phyloP scores from a whole-genome alignment of 1,140 invertebrate species.

The Bombyx mandarina region DNA sequence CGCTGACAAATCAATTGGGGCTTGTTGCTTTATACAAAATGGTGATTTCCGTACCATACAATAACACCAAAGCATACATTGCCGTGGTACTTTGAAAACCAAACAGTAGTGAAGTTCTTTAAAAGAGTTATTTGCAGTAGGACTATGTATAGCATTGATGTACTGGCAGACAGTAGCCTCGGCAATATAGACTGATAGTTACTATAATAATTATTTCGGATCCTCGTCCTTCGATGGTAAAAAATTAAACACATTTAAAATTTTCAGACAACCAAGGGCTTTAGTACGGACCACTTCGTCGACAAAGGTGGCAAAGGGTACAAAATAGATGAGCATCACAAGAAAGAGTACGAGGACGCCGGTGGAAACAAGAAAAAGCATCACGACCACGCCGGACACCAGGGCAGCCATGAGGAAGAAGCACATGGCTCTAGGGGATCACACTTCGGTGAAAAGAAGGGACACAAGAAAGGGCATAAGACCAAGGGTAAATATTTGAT shows the following conservation, averaged over 20 bases:
- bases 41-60: too few species aligned
- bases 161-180: too few species aligned
- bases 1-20: too few species aligned
- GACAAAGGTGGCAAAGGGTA: slow-evolving; percentile 73
- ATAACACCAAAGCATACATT: too few species aligned
- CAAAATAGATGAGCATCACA: slow-evolving; percentile 63
- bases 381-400: slow-evolving; percentile 65
- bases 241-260: neutral
- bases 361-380: slow-evolving; percentile 70
- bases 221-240: too few species aligned
- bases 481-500: slow-evolving; percentile 54
- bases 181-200: too few species aligned
- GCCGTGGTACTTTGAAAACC: too few species aligned
- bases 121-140: too few species aligned
- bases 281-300: slow-evolving; percentile 65
- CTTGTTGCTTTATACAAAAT: too few species aligned
- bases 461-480: slow-evolving; percentile 75
- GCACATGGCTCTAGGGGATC: slow-evolving; percentile 65
- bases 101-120: too few species aligned
- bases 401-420: slow-evolving; percentile 63
- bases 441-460: slow-evolving; percentile 73
- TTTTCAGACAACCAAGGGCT: slow-evolving; percentile 68
- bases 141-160: too few species aligned
- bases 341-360: slow-evolving; percentile 70
- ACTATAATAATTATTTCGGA: too few species aligned